Evolutionary conservation across 1,140 invertebrate species (phyloP), one percentile per base, ranked within the genome.

Genomic region (Cepaea nemoralis): DNA sequence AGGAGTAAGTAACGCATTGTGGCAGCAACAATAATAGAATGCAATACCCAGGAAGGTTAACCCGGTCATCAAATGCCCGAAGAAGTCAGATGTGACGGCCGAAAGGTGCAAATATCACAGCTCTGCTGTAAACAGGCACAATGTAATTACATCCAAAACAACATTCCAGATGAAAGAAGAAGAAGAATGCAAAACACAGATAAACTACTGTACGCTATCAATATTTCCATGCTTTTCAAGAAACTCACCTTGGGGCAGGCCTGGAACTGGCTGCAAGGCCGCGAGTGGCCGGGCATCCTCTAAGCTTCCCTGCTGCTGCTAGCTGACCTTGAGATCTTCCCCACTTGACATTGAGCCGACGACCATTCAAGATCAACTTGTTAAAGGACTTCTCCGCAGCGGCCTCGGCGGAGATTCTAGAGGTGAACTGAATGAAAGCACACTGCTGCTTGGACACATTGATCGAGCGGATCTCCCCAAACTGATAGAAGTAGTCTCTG

Each of bases 351-450:
- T 96, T 97, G 0, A 99, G 92, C 79, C 97, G 93, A 73, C 89
- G 85, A 19, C 90, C 92, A 75, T 91, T 90, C 3, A 93, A 83
- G 39, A 92, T 97, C 27, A 99, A 91, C 90, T 99, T 98, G 87
- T 99, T 99, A 88, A 99, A 99, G 0, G 97, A 97, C 86, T 96
- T 96, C 88, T 99, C 98, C 3, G 97, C 97, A 19, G 98, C 98
- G 82, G 95, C 91, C 92, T 99, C 98, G 0, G 98, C 97, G 0
- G 97, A 95, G 71, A 93, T 92, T 81, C 99, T 93, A 42, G 95
- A 95, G 0, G 97, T 99, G 90, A 97, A 99, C 89, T 99, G 97
- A 8, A 99, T 95, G 91, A 99, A 99, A 0, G 97, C 98, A 93
- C 98, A 99, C 87, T 98, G 97, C 86, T 99, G 97, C 85, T 97